A percentile compares a stretch with the other conserved stretches of the same genome.
Conservation (phyloP, 2,113 vertebrate genomes). For the Tetrao urogallus region DNA sequence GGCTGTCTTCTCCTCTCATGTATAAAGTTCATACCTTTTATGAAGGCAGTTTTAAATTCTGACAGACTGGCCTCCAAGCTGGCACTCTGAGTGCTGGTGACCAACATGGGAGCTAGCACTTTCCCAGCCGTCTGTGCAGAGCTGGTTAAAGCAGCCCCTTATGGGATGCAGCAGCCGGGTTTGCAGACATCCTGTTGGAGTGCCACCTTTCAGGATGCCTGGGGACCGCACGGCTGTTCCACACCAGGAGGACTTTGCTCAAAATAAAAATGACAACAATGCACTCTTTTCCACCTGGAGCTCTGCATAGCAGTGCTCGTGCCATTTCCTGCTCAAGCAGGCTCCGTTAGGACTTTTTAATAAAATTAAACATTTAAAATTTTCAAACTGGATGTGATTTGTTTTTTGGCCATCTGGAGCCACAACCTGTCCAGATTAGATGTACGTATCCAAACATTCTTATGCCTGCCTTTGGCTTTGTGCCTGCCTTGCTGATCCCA, state of each 20-base stretch:
- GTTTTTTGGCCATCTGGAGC: slow-evolving; percentile 71
- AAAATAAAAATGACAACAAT: slow-evolving; percentile 21
- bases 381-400: slow-evolving; percentile 46
- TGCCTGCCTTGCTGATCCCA: slow-evolving; percentile 14
- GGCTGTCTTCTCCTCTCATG: slow-evolving; percentile 1
- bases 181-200: slow-evolving; percentile 54
- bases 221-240: not conserved
- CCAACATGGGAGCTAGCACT: slow-evolving; percentile 42
- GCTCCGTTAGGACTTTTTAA: slow-evolving; percentile 52
- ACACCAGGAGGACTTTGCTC: not conserved
- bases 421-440: slow-evolving; percentile 67
- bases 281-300: slow-evolving; percentile 31
- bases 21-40: slow-evolving; percentile 57
- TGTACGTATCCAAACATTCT: slow-evolving; percentile 50
- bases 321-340: slow-evolving; percentile 26
- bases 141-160: slow-evolving; percentile 15
- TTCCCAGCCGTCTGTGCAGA: slow-evolving; percentile 60
- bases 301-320: not conserved
- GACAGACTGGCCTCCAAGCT: slow-evolving; percentile 59
- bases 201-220: slow-evolving; percentile 25
- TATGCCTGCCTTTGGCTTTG: slow-evolving; percentile 21
- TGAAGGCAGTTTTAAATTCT: slow-evolving; percentile 16
- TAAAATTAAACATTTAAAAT: slow-evolving; percentile 65
- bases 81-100: not conserved
- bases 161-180: slow-evolving; percentile 22